phyloP scores from a whole-genome alignment of 2,113 vertebrate genomes.

The Pseudolaguvia tuberculata region DNA sequence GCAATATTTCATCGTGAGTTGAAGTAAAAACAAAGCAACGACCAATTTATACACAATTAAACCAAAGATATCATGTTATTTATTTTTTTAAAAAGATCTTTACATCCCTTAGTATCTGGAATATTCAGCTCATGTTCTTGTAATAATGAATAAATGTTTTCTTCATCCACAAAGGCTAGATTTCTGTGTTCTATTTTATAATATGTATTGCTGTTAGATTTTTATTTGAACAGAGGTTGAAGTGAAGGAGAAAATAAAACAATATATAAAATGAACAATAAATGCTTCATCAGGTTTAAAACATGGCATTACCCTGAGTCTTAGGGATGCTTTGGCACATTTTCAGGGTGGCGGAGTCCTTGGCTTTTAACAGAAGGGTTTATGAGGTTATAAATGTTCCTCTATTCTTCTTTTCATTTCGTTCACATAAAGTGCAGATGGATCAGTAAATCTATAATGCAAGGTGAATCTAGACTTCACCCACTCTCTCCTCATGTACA shows the following conservation, averaged over 20 bases:
- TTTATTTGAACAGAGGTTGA: constrained; percentile 42
- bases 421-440: constrained; percentile 68
- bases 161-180: constrained; percentile 4
- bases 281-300: constrained; percentile 71
- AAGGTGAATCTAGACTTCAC: constrained; percentile 49
- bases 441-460: constrained; percentile 66
- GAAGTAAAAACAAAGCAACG: no score
- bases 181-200: no score
- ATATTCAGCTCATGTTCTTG: not conserved
- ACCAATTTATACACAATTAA: no score
- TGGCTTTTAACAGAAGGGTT: constrained; percentile 72
- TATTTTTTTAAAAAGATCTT: no score
- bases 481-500: constrained; percentile 14
- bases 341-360: constrained; percentile 70
- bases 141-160: constrained; percentile 19
- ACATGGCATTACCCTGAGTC: constrained; percentile 60
- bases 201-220: not conserved
- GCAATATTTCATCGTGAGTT: not conserved
- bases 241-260: constrained; percentile 59
- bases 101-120: no score
- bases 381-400: constrained; percentile 71
- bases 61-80: no score
- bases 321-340: constrained; percentile 56
- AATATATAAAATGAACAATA: constrained; percentile 67
- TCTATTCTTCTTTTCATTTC: constrained; percentile 75